Percentiles rank a stretch among this genome's conserved stretches.
Conservation (phyloP, 2,113 vertebrate species). For the Dipodomys stephensi region DNA sequence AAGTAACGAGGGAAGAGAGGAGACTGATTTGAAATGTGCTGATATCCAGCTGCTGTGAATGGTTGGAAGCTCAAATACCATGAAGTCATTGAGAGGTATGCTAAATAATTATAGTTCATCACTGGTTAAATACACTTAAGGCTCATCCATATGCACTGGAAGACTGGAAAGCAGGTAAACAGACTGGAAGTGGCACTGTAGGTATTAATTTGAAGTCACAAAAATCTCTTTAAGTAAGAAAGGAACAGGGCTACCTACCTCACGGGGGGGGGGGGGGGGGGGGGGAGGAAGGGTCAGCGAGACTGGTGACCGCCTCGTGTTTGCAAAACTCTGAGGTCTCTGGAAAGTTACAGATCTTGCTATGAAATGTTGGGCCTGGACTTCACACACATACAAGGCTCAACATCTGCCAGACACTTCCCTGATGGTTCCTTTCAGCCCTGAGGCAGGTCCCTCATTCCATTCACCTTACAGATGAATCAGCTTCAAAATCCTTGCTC, state of each 20-base stretch:
- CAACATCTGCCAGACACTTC: background rate
- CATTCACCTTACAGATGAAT: background rate
- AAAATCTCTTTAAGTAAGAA: background rate
- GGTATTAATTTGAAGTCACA: background rate
- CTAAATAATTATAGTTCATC: background rate
- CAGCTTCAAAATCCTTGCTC: background rate
- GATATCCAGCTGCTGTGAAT: background rate
- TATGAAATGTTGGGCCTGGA: background rate
- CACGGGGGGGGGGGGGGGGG: background rate
- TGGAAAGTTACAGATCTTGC: background rate
- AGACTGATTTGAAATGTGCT: background rate
- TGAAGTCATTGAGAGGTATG: background rate
- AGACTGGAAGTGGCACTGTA: background rate
- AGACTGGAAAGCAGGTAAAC: background rate
- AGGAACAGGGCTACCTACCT: too few relatives aligned
- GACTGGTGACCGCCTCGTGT: background rate
- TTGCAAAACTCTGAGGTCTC: background rate
- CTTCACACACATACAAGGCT: background rate
- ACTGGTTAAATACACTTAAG: too few relatives aligned
- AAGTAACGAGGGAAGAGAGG: too few relatives aligned
- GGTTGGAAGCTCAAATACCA: background rate
- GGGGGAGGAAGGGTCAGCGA: background rate
- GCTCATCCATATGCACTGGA: too few relatives aligned
- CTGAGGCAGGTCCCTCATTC: too few relatives aligned
- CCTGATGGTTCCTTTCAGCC: background rate